Percentiles rank a stretch among this genome's conserved stretches.
phyloP scores from a whole-genome alignment of 2,888 invertebrate species.

The Conchocele bisecta region DNA sequence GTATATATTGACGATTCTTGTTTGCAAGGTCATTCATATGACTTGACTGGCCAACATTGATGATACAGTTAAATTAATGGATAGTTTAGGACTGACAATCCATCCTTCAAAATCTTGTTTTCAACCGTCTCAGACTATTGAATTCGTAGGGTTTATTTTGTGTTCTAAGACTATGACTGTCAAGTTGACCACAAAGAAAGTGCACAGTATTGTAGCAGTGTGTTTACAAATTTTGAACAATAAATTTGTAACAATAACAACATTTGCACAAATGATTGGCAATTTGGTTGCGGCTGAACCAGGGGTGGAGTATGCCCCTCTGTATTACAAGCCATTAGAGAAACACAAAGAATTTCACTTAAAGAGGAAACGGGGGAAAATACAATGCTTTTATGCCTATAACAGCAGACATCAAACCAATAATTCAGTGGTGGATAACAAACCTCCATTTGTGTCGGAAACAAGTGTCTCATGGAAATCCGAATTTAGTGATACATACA shows the following conservation, averaged over 20 bases:
- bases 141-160: constrained; percentile 38
- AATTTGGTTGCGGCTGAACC: constrained; percentile 40
- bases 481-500: constrained; percentile 13
- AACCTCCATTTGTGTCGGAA: constrained; percentile 15
- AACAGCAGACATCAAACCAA: not conserved
- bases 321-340: constrained; percentile 43
- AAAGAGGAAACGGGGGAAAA: constrained; percentile 26
- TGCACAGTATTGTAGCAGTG: not conserved
- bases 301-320: constrained; percentile 41
- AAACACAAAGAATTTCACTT: constrained; percentile 23
- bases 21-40: constrained; percentile 18
- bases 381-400: constrained; percentile 29
- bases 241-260: constrained; percentile 17
- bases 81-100: constrained; percentile 46
- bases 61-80: constrained; percentile 27
- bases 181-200: constrained; percentile 6
- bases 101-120: constrained; percentile 48
- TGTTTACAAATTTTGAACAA: constrained; percentile 5
- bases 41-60: constrained; percentile 7
- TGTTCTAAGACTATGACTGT: constrained; percentile 34
- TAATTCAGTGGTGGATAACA: constrained; percentile 45
- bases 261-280: constrained; percentile 41
- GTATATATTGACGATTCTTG: constrained; percentile 48
- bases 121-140: constrained; percentile 32
- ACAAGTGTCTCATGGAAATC: constrained; percentile 14